Evolutionary conservation across 2,888 invertebrate species (phyloP).

Genomic region (Mesorhabditis sp.): DNA sequence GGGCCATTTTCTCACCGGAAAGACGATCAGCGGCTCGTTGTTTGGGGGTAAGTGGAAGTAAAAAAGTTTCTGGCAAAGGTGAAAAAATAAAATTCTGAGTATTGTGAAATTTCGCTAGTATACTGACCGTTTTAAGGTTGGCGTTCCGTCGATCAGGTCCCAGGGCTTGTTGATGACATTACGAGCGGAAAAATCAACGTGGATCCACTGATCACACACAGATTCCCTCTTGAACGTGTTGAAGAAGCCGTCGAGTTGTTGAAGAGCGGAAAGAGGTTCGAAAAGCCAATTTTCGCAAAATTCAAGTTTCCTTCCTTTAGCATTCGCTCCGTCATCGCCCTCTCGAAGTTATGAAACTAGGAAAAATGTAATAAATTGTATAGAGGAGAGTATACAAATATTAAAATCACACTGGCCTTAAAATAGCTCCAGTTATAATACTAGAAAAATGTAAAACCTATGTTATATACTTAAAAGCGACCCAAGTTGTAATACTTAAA

Average conservation of each 20-base stretch:
- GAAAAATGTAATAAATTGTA: no score
- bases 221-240: background rate
- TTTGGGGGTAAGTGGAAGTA: background rate
- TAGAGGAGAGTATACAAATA: no score
- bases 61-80: background rate
- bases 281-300: background rate
- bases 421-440: no score
- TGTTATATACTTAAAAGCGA: no score
- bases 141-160: background rate
- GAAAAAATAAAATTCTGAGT: background rate
- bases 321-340: background rate
- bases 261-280: background rate
- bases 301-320: background rate
- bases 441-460: no score
- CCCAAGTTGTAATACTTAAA: no score
- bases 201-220: background rate
- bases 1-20: background rate
- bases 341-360: background rate
- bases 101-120: background rate
- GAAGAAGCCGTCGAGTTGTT: constrained; percentile 5
- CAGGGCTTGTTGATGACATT: background rate
- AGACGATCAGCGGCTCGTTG: background rate
- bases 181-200: background rate
- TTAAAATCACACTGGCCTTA: no score
- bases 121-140: background rate